Evolutionary conservation across 2,113 vertebrate species (phyloP).

Genomic region (Charadrius vociferus): DNA sequence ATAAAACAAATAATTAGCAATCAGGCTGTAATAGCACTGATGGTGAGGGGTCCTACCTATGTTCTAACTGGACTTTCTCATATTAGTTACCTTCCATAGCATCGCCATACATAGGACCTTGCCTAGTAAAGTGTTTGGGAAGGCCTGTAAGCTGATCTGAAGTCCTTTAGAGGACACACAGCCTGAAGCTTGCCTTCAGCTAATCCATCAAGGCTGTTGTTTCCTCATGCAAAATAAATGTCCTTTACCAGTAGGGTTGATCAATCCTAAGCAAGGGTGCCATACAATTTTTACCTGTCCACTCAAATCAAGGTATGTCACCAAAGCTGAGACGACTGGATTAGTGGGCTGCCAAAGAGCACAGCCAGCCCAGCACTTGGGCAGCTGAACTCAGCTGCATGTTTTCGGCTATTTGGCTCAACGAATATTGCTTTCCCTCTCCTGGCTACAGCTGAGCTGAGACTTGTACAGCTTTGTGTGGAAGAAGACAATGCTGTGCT

Average conservation of each 20-base stretch:
- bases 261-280: not conserved
- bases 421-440: not conserved
- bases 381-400: not conserved
- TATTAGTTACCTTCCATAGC: not conserved
- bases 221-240: not conserved
- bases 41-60: rapidly evolving
- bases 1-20: not conserved
- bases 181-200: not conserved
- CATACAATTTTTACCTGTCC: not conserved
- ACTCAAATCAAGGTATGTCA: not conserved
- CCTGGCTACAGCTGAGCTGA: not conserved
- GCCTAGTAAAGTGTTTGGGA: not conserved
- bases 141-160: not conserved
- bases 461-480: not conserved
- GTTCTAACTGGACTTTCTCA: not conserved
- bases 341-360: not conserved
- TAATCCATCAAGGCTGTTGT: not conserved
- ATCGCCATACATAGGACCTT: not conserved
- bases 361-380: not conserved
- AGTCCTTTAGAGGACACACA: not conserved
- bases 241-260: not conserved
- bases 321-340: not conserved
- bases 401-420: not conserved
- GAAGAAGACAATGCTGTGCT: not conserved
- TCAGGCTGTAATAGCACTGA: not conserved